Evolutionary conservation across 2,113 vertebrate genomes (phyloP).

Genomic region (Megaptera novaeangliae): DNA sequence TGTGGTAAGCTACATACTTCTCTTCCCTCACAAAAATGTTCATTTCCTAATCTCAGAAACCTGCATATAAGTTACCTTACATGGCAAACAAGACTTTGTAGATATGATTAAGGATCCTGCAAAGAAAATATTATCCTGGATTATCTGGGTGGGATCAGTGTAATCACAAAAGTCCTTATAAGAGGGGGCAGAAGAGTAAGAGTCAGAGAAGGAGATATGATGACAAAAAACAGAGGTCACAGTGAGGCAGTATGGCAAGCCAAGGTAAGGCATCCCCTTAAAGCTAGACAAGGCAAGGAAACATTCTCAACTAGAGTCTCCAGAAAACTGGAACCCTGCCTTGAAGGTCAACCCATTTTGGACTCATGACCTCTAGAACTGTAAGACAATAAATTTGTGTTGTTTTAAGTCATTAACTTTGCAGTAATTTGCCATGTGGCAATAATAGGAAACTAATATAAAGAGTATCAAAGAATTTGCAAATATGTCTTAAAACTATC

Average conservation of each 20-base stretch:
- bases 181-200: not conserved
- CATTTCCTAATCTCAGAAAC: not conserved
- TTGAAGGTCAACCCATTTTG: not conserved
- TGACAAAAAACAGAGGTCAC: not conserved
- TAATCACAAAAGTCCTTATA: not conserved
- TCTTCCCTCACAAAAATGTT: not conserved
- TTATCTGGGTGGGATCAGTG: not conserved
- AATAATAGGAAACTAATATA: not conserved
- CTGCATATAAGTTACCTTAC: not conserved
- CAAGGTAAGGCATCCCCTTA: not conserved
- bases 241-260: not conserved
- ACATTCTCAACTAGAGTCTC: not conserved
- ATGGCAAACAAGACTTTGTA: not conserved
- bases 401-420: not conserved
- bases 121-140: not conserved
- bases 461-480: not conserved
- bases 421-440: not conserved
- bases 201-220: not conserved
- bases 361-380: not conserved
- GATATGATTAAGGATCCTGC: not conserved
- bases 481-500: not conserved
- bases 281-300: not conserved
- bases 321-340: not conserved
- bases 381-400: not conserved
- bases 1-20: not conserved